These are phyloP conservation scores for Colletes latitarsis DNA, from an alignment of 1,140 invertebrate species.

Conservation along the genomic window DNA sequence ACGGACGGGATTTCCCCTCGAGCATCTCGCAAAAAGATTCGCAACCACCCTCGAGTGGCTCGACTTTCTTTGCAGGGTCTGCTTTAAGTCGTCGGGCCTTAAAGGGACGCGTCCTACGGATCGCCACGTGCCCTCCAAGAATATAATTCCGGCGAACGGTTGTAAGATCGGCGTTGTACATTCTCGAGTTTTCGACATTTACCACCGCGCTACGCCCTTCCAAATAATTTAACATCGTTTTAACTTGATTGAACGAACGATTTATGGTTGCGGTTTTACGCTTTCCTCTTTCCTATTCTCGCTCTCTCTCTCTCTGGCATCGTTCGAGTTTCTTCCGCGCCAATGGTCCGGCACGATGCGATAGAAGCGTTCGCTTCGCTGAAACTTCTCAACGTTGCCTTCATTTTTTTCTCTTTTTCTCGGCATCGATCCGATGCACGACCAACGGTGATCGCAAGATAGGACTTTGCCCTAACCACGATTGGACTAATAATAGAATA, in stretches of 20 bases:
- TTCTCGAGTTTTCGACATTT: slow-evolving; percentile 58
- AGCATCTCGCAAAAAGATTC: neutral
- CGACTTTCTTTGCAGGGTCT: neutral
- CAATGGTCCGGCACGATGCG: slow-evolving; percentile 8
- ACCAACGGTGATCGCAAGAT: neutral
- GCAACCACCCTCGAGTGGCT: neutral
- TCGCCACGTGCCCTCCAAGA: neutral
- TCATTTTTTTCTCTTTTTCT: neutral
- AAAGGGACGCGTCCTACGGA: too few relatives aligned
- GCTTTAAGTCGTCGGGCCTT: slow-evolving; percentile 41
- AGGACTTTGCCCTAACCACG: neutral
- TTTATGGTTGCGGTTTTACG: slow-evolving; percentile 60
- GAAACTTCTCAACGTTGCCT: slow-evolving; percentile 11
- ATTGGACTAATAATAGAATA: too few relatives aligned
- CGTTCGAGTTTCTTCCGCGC: slow-evolving; percentile 38
- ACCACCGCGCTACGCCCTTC: slow-evolving; percentile 43
- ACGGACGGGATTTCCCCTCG: neutral
- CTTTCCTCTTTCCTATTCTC: slow-evolving; percentile 32
- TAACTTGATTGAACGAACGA: slow-evolving; percentile 74
- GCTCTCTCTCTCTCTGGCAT: neutral
- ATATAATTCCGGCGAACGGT: slow-evolving; percentile 53
- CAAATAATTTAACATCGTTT: slow-evolving; percentile 78
- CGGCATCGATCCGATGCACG: neutral
- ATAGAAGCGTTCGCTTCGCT: slow-evolving; percentile 1
- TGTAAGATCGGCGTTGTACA: slow-evolving; percentile 28